These are phyloP conservation scores for Drosophila parvula DNA, from an alignment of 1,140 invertebrate genomes.

Conservation along the genomic window DNA sequence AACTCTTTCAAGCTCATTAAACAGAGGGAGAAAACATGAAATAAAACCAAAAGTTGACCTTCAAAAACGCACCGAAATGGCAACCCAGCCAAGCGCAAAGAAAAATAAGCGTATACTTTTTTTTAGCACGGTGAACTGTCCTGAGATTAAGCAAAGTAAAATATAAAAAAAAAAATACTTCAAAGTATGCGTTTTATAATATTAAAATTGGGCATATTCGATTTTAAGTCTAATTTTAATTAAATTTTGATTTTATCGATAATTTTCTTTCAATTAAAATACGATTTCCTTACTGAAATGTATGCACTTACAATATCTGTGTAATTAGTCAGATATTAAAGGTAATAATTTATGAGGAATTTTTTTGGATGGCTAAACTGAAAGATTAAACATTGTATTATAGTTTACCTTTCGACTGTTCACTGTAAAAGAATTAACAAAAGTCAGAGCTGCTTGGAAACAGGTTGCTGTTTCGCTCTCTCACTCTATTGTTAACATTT, in stretches of 20 bases:
- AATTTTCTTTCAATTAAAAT: too few species aligned
- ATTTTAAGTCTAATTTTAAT: too few species aligned
- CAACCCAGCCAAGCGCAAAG: constrained; percentile 74
- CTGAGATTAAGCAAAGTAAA: too few species aligned
- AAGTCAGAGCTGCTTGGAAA: constrained; percentile 57
- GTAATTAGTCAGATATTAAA: neutral
- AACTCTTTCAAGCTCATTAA: constrained; percentile 76
- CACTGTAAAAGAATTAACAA: constrained; percentile 35
- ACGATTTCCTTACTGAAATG: neutral
- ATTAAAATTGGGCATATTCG: neutral
- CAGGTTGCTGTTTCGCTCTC: constrained; percentile 43
- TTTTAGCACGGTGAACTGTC: constrained; percentile 1
- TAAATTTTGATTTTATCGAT: too few species aligned
- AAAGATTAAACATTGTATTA: neutral
- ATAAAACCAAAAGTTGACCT: constrained; percentile 72
- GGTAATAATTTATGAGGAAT: too few species aligned
- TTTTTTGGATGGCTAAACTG: neutral
- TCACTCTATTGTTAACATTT: constrained; percentile 71
- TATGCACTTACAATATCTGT: neutral
- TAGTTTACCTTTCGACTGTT: neutral
- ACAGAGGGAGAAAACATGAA: constrained; percentile 45
- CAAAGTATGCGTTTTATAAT: neutral
- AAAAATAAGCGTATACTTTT: constrained; percentile 15
- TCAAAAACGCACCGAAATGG: constrained; percentile 75
- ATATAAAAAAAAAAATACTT: neutral